phyloP scores from a whole-genome alignment of 2,797 vertebrate genomes.

The Mycteria americana region DNA sequence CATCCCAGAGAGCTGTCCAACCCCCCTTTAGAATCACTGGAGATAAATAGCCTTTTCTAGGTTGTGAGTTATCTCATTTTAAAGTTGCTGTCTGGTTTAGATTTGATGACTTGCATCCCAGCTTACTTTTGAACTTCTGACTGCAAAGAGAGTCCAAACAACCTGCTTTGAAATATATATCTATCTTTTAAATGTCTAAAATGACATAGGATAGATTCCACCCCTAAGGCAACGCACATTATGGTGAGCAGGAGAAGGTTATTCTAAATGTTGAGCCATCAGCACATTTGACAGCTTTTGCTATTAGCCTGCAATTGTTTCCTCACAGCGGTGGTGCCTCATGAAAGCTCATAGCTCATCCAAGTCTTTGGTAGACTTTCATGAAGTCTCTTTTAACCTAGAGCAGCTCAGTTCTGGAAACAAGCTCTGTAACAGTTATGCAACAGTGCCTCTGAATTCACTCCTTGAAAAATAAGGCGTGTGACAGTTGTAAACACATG shows the following conservation, averaged over 20 bases:
- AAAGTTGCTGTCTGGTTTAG: not conserved
- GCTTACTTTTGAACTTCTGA: not conserved
- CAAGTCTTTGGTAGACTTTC: not conserved
- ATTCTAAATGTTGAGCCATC: not conserved
- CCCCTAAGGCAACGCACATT: not conserved
- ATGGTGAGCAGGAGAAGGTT: not conserved
- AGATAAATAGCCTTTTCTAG: not conserved
- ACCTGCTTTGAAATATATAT: not conserved
- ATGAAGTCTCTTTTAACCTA: not conserved
- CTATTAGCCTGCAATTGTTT: not conserved
- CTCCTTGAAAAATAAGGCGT: not conserved
- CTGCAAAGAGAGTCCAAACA: not conserved
- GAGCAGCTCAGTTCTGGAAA: not conserved
- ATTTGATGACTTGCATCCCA: not conserved
- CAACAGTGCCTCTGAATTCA: not conserved
- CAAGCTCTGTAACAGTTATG: not conserved
- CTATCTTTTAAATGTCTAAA: not conserved
- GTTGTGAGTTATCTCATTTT: not conserved
- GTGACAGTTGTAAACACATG: not conserved
- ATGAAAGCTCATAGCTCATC: not conserved
- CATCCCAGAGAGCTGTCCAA: not conserved
- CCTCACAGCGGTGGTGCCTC: not conserved
- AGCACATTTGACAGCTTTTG: not conserved
- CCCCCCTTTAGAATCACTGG: not conserved
- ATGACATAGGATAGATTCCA: not conserved